Percentiles rank a stretch among this genome's conserved stretches.
These are phyloP conservation scores for human (Homo sapiens) DNA, from an alignment of 2,113 vertebrate genomes.

Conservation along the genomic window GRCh38 chr11:64136501-64137000, in stretches of 20 bases:
- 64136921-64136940: neutral
- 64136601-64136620: neutral
- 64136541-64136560: neutral
- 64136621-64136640: neutral
- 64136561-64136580: neutral
- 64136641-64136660: neutral
- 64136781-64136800: neutral
- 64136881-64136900: neutral
- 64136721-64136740: neutral
- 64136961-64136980: neutral
- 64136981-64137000: conserved; percentile 53
- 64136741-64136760: neutral
- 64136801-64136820: neutral
- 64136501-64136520: too few species aligned
- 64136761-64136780: neutral
- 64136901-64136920: neutral
- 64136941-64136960: neutral
- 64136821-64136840: neutral
- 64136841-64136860: neutral
- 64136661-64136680: accelerated
- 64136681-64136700: neutral
- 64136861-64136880: neutral
- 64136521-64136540: neutral
- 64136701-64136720: neutral
- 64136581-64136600: too few species aligned